Conservation (phyloP, 2,113 vertebrate genomes). For the Daubentonia madagascariensis region DNA sequence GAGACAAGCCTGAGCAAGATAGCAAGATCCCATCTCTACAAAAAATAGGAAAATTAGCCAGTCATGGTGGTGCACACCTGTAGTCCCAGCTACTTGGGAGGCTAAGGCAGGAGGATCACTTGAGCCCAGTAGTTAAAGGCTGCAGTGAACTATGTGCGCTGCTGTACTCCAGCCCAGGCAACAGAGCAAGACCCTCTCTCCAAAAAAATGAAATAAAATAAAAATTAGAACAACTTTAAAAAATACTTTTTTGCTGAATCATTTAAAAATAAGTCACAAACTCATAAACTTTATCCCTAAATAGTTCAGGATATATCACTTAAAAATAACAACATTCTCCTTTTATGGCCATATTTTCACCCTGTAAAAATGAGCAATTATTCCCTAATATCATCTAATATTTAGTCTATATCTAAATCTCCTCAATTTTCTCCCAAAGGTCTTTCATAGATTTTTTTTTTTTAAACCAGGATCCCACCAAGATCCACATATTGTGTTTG, state of each 20-base stretch:
- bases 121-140: too few species aligned
- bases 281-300: background rate
- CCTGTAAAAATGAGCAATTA: constrained; percentile 1
- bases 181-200: too few species aligned
- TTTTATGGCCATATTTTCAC: background rate
- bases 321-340: background rate
- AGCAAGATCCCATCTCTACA: too few species aligned
- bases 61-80: too few species aligned
- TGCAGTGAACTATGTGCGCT: too few species aligned
- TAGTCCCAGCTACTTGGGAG: too few species aligned
- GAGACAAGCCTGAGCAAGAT: too few species aligned
- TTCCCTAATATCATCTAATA: too few species aligned
- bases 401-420: constrained; percentile 29
- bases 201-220: too few species aligned
- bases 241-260: background rate
- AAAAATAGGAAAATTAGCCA: too few species aligned
- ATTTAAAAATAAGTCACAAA: constrained; percentile 23
- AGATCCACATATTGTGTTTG: background rate
- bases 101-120: too few species aligned
- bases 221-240: background rate
- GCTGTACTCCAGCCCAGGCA: too few species aligned
- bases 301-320: background rate
- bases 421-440: background rate
- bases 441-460: background rate
- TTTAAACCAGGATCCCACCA: background rate